Evolutionary conservation across 1,140 invertebrate genomes (phyloP).

Genomic region (Drosophila subpulchrella): DNA sequence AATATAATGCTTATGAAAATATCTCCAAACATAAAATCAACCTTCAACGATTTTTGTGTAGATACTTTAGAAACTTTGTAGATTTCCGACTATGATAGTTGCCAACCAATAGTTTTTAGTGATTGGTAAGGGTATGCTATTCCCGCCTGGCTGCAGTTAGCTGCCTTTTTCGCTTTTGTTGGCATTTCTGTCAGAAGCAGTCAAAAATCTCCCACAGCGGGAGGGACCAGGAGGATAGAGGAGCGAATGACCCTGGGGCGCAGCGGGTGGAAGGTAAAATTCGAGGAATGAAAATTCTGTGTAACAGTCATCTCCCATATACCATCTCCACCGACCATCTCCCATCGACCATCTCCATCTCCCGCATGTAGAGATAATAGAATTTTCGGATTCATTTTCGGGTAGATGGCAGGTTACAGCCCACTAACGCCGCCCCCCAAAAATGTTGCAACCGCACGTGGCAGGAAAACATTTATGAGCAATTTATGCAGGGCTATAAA

Average conservation of each 20-base stretch:
- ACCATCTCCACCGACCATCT: no score
- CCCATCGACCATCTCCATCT: not conserved
- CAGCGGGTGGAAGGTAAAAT: constrained; percentile 6
- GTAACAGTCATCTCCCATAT: not conserved
- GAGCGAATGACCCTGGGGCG: constrained; percentile 7
- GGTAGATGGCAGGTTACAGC: constrained; percentile 5
- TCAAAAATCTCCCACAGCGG: constrained; percentile 10
- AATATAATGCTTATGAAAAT: no score
- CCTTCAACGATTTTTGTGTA: no score
- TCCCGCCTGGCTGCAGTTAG: not conserved
- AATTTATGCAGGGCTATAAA: constrained; percentile 66
- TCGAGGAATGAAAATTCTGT: not conserved
- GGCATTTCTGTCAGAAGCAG: constrained; percentile 21
- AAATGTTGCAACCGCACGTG: constrained; percentile 24
- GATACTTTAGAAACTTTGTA: not conserved
- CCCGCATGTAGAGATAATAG: constrained; percentile 29
- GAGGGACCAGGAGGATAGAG: not conserved
- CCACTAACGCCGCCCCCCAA: not conserved
- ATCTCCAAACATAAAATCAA: no score
- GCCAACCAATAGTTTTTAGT: no score
- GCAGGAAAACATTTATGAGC: constrained; percentile 55
- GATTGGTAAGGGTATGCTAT: not conserved
- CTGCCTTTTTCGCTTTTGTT: constrained; percentile 5
- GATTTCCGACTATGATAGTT: not conserved
- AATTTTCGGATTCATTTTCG: constrained; percentile 41